Base-by-base conservation (phyloP, 1,140 invertebrate species). In the Scaptomyza pallida region DNA sequence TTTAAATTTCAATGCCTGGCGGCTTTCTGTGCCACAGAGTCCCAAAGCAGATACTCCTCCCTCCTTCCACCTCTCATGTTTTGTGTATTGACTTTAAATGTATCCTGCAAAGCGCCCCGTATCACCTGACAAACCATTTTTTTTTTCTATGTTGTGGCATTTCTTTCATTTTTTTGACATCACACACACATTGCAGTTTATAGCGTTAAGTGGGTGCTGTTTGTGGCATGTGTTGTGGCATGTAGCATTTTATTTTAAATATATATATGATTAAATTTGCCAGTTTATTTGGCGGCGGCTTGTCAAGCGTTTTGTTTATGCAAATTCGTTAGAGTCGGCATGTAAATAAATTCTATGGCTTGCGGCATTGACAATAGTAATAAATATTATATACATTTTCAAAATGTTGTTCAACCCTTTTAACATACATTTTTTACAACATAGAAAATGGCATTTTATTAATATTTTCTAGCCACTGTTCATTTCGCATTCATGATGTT, bases 1-100 rank as follows among this genome's bases (percentile, higher is more conserved):
- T 85, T 85, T 85, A 80, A 85, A 85, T 85, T 85, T 81, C 68
- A 79, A 80, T 85, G 73, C 61, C 73, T 77, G 67, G 44, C 63
- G 77, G 81, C 81, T 47, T 51, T 79, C 65, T 54, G 63, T 40
- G 19, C 19, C 19, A 21, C 48, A 40, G 54, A 56, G 26, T 41
- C 57, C 13, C 41, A 19, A 21, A 21, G 48, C 10, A 30, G 16
- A 41, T n/a, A n/a, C n/a, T 17, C 5, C 52, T 54, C 16, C 26
- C 26, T 12, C 21, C 21, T 4, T 5, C 23, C 23, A 4, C 2
- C 23, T 35, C 43, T 5, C 13, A 30, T 60, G 64, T 50, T 47
- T 60, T 68, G 56, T 47, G 60, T 62, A 63, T 62, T 69, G 57
- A 48, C 43, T 54, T 54, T 21, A 37, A 15, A 69, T 9, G 12